These are phyloP conservation scores for Limnodromus scolopaceus DNA, from an alignment of 2,797 vertebrate genomes.

Conservation along the genomic window DNA sequence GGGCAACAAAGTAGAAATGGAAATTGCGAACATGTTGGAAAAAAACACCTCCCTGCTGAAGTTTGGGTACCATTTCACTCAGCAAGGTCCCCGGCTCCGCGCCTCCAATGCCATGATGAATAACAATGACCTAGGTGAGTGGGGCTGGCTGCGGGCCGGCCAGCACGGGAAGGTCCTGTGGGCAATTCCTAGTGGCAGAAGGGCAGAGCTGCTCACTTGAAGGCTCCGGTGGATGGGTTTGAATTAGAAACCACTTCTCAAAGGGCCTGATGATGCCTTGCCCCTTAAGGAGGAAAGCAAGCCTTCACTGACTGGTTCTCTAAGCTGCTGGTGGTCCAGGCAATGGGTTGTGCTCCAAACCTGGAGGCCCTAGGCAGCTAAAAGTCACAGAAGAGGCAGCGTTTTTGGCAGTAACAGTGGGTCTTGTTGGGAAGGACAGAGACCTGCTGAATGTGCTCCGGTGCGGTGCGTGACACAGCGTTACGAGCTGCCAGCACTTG, in stretches of 20 bases:
- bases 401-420: neutral
- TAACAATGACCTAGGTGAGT: constrained; percentile 97
- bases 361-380: neutral
- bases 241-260: neutral
- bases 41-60: constrained; percentile 92
- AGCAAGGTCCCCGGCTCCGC: constrained; percentile 94
- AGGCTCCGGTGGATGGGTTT: neutral
- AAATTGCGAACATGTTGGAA: constrained; percentile 97
- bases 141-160: neutral
- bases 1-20: constrained; percentile 99
- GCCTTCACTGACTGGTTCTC: neutral
- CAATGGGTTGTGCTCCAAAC: neutral
- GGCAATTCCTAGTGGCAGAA: neutral
- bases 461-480: neutral
- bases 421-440: neutral
- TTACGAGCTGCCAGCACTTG: neutral
- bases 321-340: neutral
- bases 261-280: neutral
- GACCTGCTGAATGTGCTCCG: neutral
- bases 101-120: constrained; percentile 98
- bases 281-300: neutral
- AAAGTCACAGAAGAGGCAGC: neutral
- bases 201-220: neutral
- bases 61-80: constrained; percentile 98
- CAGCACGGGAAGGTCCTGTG: neutral